Evolutionary conservation across 2,113 vertebrate genomes (phyloP).

Genomic region (Tetrax tetrax): DNA sequence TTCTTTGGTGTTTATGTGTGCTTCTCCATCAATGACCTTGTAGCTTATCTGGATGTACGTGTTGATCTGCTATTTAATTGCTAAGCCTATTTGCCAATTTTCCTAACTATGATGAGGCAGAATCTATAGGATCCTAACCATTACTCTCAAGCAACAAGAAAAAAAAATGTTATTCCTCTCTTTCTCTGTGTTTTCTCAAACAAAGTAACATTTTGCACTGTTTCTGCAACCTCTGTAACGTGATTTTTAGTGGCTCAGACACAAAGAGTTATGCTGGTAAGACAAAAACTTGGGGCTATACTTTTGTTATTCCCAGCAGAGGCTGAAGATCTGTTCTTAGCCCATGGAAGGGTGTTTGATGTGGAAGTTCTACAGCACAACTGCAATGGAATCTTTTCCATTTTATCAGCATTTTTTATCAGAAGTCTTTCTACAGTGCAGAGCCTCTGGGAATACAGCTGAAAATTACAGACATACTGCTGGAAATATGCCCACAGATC

Average conservation of each 20-base stretch:
- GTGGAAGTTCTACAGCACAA: background rate
- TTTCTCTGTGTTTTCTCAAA: background rate
- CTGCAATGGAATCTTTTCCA: conserved; percentile 3
- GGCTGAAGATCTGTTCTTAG: background rate
- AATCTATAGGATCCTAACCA: background rate
- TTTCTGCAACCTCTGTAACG: background rate
- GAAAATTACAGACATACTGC: conserved; percentile 18
- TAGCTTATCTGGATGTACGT: background rate
- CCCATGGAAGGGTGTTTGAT: background rate
- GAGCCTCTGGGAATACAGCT: conserved; percentile 22
- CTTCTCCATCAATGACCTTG: background rate
- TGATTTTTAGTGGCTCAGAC: background rate
- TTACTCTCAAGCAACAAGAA: background rate
- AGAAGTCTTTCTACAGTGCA: background rate
- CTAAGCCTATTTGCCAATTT: background rate
- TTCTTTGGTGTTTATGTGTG: background rate
- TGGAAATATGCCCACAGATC: background rate
- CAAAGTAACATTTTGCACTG: background rate
- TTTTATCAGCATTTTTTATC: conserved; percentile 38
- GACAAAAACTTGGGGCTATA: background rate
- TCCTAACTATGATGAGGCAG: background rate
- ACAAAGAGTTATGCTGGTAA: background rate
- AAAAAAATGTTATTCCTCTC: background rate
- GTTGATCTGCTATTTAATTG: background rate
- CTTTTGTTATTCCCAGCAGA: background rate